A percentile compares a stretch with the other conserved stretches of the same genome.
These are phyloP conservation scores for Verasper variegatus DNA, from an alignment of 2,113 vertebrate species.

Conservation along the genomic window DNA sequence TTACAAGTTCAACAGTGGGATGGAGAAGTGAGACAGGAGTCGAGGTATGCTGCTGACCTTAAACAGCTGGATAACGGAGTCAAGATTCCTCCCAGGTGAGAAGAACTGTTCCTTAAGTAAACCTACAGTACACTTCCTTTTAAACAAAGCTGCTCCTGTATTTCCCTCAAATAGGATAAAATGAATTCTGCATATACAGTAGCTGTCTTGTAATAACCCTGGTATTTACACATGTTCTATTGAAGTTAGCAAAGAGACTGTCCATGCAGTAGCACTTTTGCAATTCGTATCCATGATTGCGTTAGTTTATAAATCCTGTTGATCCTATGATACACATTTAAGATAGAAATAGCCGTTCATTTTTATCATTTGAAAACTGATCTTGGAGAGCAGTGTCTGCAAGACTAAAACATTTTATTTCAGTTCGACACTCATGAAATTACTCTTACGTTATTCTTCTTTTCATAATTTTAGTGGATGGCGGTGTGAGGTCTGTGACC, in stretches of 20 bases:
- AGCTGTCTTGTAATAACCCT: background rate
- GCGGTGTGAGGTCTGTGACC: conserved; percentile 95
- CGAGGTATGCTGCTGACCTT: conserved; percentile 90
- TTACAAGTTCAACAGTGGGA: conserved; percentile 98
- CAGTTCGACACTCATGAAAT: background rate
- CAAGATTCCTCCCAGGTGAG: conserved; percentile 95
- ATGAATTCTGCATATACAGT: background rate
- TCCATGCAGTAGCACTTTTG: too few relatives aligned
- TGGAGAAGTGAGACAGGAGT: conserved; percentile 95
- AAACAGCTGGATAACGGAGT: conserved; percentile 93
- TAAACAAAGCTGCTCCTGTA: background rate
- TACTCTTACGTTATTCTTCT: background rate
- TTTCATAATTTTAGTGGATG: conserved; percentile 85
- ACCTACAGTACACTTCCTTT: background rate
- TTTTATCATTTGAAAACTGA: background rate
- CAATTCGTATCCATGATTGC: background rate
- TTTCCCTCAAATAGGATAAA: background rate
- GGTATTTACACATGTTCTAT: background rate
- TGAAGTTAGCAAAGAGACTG: background rate
- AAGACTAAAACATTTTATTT: background rate
- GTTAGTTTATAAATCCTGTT: background rate
- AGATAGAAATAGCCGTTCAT: background rate
- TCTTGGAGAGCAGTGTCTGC: background rate
- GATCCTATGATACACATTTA: background rate
- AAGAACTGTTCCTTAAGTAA: conserved; percentile 23